Base-by-base conservation (phyloP, 37 sponge, comb jelly and placozoan genomes). In the Diacarnus erythraeanus region DNA sequence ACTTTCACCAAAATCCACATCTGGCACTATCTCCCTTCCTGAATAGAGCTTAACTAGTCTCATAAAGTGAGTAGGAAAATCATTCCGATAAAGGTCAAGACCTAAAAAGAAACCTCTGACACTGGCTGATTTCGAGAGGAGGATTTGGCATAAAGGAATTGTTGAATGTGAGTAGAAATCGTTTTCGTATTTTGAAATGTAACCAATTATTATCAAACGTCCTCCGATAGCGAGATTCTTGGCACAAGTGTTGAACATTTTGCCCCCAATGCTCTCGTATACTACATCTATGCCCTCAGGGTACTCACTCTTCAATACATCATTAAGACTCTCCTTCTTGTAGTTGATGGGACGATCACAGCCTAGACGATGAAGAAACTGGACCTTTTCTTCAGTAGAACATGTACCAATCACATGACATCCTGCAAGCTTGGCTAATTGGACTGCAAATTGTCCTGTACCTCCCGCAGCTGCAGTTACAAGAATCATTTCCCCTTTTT, bases 391-490 rank as follows among this genome's bases (percentile, higher is more conserved):
- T 21, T 89, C 83, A 21, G 76, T 61, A 25, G 93, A 93, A 41
- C 93, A 93, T 22, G 93, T 93, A 21, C 93, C 93, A 17, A 93
- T 89, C 59, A 93, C 93, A 76, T 93, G 86, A 66, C 93, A 93
- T 15, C 93, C 93, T 25, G 89, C 90, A 34, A 82, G 71, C 56
- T 85, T 84, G 8, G 93, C 93, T 18, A 93, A 75, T 61, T 93
- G 93, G 17, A 92, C 92, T 37, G 92, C 92, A 84, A 92, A 92
- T 66, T 92, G 92, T 18, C 92, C 92, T 1, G 92, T 92, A 9
- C 92, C 92, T 38, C 92, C 92, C 0, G 92, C 92, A n/a, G 92
- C 92, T 34, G 92, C 92, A 34, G 89, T 88, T 18, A 92, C 89
- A 41, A 92, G 67, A 1, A 87, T 85, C 30, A 72, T 88, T 0